Conservation (phyloP, 1,140 invertebrate species). For the Agrypnia vestita region DNA sequence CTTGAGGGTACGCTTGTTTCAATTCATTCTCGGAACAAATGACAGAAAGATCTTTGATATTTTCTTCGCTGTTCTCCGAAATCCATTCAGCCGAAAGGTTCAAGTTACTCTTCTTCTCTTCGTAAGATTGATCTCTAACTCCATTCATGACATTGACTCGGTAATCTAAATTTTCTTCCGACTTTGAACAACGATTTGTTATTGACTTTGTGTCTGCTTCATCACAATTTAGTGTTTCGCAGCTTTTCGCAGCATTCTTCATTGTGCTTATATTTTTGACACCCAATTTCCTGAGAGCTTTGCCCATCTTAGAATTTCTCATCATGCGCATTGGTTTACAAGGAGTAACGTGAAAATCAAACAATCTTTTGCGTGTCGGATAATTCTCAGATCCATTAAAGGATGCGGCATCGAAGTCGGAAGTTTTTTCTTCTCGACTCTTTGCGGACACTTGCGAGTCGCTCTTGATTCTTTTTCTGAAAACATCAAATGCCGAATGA, state of each 20-base stretch:
- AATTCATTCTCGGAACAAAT: slow-evolving; percentile 52
- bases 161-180: slow-evolving; percentile 52
- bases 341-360: slow-evolving; percentile 48
- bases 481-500: slow-evolving; percentile 52
- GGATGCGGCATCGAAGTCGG: slow-evolving; percentile 27
- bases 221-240: slow-evolving; percentile 50
- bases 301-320: slow-evolving; percentile 52
- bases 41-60: slow-evolving; percentile 55
- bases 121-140: slow-evolving; percentile 10
- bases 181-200: slow-evolving; percentile 55
- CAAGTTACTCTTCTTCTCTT: slow-evolving; percentile 32
- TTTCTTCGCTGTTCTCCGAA: slow-evolving; percentile 48
- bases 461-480: slow-evolving; percentile 57
- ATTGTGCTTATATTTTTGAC: slow-evolving; percentile 16
- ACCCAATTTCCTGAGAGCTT: slow-evolving; percentile 49
- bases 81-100: slow-evolving; percentile 51
- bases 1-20: slow-evolving; percentile 48
- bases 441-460: slow-evolving; percentile 45
- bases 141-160: slow-evolving; percentile 27
- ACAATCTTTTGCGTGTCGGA: slow-evolving; percentile 43
- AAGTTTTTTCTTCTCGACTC: slow-evolving; percentile 41
- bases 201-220: slow-evolving; percentile 8
- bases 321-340: slow-evolving; percentile 50
- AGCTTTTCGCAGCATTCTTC: slow-evolving; percentile 50
- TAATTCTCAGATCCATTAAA: background rate